Base-by-base conservation (phyloP, 2,888 invertebrate genomes). In the Atrina japonica region DNA sequence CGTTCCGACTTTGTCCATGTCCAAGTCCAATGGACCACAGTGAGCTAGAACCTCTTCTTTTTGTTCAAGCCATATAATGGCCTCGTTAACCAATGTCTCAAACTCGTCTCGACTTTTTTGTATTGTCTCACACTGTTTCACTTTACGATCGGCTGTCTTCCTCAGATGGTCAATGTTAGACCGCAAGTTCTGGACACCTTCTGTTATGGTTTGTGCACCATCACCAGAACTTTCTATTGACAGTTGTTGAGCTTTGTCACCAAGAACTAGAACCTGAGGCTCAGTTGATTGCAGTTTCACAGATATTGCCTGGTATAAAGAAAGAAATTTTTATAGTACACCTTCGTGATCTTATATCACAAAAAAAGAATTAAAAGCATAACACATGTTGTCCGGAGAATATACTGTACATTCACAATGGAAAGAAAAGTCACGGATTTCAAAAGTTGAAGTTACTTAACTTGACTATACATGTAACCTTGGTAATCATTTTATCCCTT, bases 191-290 rank as follows among this genome's bases (percentile, higher is more conserved):
- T 97, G 96, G 25, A 97, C 88, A 82, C 97, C 95, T 87, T 96
- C 96, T 1, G 96, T 96, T 6, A 97, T 94, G 80, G 94, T 94
- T 83, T 97, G 63, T 14, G 76, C 78, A 65, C 83, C 78, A 52
- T 73, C 70, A 2, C 95, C 94, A 2, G 96, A 95, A 49, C 97
- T 96, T 91, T 97, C 97, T 0, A 95, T 94, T 0, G 96, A 96
- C 40, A 98, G 97, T 89, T 96, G 96, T 86, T 96, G 96, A 0
- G 97, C 97, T 89, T 97, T 97, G 86, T 97, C 97, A 16, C 94
- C 94, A 0, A 97, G 96, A 5, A 95, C 94, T 0, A 96, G 95
- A 9, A 97, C 91, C 41, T 95, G 92, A 11, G 96, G 97, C 90
- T 97, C 97, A 43, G 76, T 75, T 2, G 77, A 56, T 41, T 73